A percentile compares a stretch with the other conserved stretches of the same genome.
phyloP scores from a whole-genome alignment of 1,140 invertebrate genomes.

The Venturia canescens region DNA sequence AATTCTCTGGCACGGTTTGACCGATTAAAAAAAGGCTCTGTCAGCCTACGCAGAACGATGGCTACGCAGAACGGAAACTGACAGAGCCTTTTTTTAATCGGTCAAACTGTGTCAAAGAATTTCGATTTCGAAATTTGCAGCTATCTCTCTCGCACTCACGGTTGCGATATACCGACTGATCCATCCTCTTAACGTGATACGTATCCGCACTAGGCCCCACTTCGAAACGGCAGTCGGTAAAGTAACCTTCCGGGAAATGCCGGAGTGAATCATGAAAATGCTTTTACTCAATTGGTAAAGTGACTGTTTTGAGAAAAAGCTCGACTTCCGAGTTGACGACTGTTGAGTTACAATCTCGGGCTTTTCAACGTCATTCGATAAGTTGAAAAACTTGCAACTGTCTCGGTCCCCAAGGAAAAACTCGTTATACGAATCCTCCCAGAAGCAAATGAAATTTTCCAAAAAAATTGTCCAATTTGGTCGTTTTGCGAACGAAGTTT shows the following conservation, averaged over 20 bases:
- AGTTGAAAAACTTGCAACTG: background rate
- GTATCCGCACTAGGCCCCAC: no score
- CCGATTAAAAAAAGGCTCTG: no score
- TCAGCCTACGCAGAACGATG: no score
- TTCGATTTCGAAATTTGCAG: no score
- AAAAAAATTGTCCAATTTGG: background rate
- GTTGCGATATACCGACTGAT: no score
- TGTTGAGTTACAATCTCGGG: background rate
- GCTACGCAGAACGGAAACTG: no score
- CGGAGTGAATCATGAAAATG: background rate
- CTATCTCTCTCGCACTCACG: no score
- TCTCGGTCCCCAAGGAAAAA: background rate
- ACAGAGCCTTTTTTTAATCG: no score
- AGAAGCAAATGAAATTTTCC: background rate
- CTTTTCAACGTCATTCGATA: background rate
- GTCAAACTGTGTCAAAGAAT: no score
- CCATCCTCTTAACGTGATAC: background rate
- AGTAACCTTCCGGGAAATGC: background rate
- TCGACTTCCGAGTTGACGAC: background rate
- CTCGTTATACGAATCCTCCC: no score
- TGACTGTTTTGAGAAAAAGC: background rate
- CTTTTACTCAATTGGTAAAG: background rate
- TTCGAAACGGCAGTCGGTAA: conserved; percentile 2
- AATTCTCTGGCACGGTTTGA: no score
- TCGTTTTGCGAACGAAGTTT: background rate